phyloP scores from a whole-genome alignment of 2,888 invertebrate species.

The Nyleta sp. region DNA sequence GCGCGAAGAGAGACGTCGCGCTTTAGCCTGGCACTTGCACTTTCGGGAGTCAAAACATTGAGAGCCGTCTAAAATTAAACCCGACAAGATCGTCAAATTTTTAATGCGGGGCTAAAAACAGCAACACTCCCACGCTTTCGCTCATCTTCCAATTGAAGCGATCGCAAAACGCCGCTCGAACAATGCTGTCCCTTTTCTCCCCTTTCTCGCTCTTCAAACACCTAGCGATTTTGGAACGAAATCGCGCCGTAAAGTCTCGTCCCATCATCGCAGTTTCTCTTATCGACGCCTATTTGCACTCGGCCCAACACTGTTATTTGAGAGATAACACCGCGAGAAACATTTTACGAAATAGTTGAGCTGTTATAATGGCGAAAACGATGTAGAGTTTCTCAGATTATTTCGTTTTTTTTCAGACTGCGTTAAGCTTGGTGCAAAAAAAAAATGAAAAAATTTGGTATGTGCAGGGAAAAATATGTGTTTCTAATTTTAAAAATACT shows the following conservation, averaged over 20 bases:
- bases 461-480: too few relatives aligned
- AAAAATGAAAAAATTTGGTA: not conserved
- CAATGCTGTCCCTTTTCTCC: conserved; percentile 12
- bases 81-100: conserved; percentile 15
- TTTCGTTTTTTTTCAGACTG: conserved; percentile 13
- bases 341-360: conserved; percentile 28
- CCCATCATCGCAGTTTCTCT: conserved; percentile 35
- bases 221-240: conserved; percentile 18
- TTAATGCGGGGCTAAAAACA: conserved; percentile 16
- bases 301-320: conserved; percentile 25
- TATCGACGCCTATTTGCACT: conserved; percentile 36
- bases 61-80: conserved; percentile 10
- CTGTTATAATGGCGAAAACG: conserved; percentile 26
- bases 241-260: conserved; percentile 13
- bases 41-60: conserved; percentile 8
- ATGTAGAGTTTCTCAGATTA: not conserved
- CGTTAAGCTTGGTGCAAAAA: not conserved
- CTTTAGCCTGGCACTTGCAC: conserved; percentile 9
- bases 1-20: not conserved
- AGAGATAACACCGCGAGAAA: conserved; percentile 46
- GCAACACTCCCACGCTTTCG: conserved; percentile 47
- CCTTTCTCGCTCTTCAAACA: not conserved
- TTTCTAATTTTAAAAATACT: too few relatives aligned
- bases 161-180: conserved; percentile 5
- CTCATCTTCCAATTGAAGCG: conserved; percentile 32